These are phyloP conservation scores for Dolichoris vasculosae DNA, from an alignment of 1,140 invertebrate genomes.

Conservation along the genomic window DNA sequence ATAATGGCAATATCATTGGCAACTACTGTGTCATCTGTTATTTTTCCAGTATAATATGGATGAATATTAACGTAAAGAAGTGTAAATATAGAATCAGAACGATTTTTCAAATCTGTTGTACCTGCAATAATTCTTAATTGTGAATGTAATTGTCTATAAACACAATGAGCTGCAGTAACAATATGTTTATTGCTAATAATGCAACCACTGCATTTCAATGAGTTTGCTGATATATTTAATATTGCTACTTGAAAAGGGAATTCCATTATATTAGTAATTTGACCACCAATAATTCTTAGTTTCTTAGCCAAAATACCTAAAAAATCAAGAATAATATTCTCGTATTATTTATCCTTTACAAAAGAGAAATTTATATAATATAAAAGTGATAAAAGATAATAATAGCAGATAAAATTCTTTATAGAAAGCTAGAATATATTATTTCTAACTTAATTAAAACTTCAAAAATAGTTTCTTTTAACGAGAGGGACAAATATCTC, in stretches of 20 bases:
- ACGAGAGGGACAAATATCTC: no score
- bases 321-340: no score
- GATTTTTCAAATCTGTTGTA: neutral
- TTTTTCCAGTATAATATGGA: neutral
- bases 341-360: no score
- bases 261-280: neutral
- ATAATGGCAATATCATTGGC: neutral
- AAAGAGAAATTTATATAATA: no score
- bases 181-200: neutral
- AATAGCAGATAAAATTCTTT: no score
- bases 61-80: neutral
- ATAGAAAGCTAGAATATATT: no score
- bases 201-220: neutral
- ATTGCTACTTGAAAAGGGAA: neutral
- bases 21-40: neutral
- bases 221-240: neutral
- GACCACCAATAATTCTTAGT: neutral
- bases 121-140: neutral
- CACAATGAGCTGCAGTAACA: neutral
- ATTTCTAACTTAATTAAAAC: no score
- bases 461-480: no score
- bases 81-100: neutral
- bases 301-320: neutral
- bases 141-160: neutral
- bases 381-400: no score